phyloP scores from a whole-genome alignment of 2,888 invertebrate species.

The Hirtodrosophila confusa region DNA sequence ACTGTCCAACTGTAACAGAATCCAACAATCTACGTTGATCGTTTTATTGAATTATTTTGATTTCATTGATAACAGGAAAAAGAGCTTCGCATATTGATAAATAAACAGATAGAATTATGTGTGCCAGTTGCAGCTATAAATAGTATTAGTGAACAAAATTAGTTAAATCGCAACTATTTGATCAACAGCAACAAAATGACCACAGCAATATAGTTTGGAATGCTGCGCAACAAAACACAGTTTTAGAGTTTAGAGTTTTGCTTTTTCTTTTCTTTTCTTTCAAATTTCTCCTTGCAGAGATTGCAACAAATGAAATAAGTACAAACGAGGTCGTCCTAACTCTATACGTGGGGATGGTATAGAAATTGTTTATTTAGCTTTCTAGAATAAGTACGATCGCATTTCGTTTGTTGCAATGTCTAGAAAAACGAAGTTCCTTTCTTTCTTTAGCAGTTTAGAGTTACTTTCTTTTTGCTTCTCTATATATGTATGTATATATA shows the following conservation, averaged over 20 bases:
- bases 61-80: constrained; percentile 1
- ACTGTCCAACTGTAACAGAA: constrained; percentile 20
- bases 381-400: constrained; percentile 12
- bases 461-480: constrained; percentile 40
- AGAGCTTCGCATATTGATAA: constrained; percentile 7
- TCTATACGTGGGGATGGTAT: background rate
- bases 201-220: constrained; percentile 40
- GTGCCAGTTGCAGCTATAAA: constrained; percentile 45
- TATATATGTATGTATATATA: constrained; percentile 22
- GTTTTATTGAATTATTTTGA: background rate
- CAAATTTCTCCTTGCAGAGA: constrained; percentile 26
- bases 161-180: constrained; percentile 27
- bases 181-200: constrained; percentile 49
- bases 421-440: constrained; percentile 21
- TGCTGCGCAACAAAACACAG: constrained; percentile 50
- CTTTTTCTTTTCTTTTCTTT: constrained; percentile 19
- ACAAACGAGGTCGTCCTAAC: background rate
- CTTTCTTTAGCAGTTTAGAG: constrained; percentile 37
- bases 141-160: constrained; percentile 41
- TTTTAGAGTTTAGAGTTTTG: constrained; percentile 21
- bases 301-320: constrained; percentile 41
- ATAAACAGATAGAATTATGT: background rate
- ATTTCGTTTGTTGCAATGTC: constrained; percentile 31
- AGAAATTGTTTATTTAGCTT: constrained; percentile 18
- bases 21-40: too few relatives aligned